phyloP scores from a whole-genome alignment of 2,888 invertebrate species.

The Cryptus viduatorius region DNA sequence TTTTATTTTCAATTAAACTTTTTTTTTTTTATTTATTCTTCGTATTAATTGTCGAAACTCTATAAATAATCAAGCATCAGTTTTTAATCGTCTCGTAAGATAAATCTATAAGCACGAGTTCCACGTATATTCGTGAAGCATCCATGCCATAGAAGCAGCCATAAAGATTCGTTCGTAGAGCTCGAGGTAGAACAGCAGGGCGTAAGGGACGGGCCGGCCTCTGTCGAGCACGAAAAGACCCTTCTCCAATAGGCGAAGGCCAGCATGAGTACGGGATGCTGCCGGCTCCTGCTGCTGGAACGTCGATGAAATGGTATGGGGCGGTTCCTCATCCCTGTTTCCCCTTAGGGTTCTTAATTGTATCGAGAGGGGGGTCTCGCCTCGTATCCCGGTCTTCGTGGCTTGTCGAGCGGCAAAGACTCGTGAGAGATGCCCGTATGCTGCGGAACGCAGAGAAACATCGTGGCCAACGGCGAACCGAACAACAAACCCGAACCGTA shows the following conservation, averaged over 20 bases:
- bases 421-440: conserved; percentile 70
- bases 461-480: conserved; percentile 47
- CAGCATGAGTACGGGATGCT: conserved; percentile 74
- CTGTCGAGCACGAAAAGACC: conserved; percentile 74
- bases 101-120: conserved; percentile 5
- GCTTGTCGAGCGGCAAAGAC: conserved; percentile 55
- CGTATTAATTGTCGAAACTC: too few relatives aligned
- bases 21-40: not conserved
- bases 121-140: not conserved
- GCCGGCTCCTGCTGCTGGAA: conserved; percentile 68
- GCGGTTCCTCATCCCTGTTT: conserved; percentile 73
- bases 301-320: conserved; percentile 79
- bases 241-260: conserved; percentile 75
- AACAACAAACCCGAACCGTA: conserved; percentile 40
- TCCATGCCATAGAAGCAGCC: conserved; percentile 62
- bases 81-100: conserved; percentile 6
- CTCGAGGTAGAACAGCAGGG: conserved; percentile 75
- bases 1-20: not conserved
- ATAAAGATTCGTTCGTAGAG: conserved; percentile 62
- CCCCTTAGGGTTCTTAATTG: conserved; percentile 76
- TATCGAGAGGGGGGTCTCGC: conserved; percentile 72
- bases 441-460: conserved; percentile 35
- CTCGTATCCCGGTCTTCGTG: conserved; percentile 48
- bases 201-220: conserved; percentile 78
- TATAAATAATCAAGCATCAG: not conserved